These are phyloP conservation scores for Zootoca vivipara DNA, from an alignment of 2,113 vertebrate genomes.

Conservation along the genomic window DNA sequence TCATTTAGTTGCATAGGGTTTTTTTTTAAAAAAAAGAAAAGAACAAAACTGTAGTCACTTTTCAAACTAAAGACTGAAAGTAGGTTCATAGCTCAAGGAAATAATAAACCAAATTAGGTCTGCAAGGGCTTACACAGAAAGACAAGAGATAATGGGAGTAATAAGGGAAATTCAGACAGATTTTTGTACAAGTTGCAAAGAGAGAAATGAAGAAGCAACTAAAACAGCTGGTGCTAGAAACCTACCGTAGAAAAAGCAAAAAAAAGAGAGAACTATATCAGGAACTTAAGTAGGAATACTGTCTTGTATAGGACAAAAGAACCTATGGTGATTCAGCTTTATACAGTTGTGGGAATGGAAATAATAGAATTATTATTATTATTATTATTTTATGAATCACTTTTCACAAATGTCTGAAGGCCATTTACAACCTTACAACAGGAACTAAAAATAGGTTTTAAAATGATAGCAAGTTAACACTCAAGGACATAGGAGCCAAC, in stretches of 20 bases:
- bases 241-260: slow-evolving; percentile 41
- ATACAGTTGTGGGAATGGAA: not conserved
- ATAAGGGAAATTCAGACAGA: slow-evolving; percentile 54
- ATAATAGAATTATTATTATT: not conserved
- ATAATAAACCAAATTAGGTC: slow-evolving; percentile 40
- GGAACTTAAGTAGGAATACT: too few relatives aligned
- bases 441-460: too few relatives aligned
- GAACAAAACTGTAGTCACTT: slow-evolving; percentile 41
- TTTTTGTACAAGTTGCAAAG: slow-evolving; percentile 54
- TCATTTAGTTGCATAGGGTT: slow-evolving; percentile 19
- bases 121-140: slow-evolving; percentile 34
- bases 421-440: too few relatives aligned
- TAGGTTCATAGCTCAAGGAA: slow-evolving; percentile 39
- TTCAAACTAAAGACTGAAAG: slow-evolving; percentile 43
- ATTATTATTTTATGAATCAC: not conserved
- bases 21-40: not conserved
- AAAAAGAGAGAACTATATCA: too few relatives aligned
- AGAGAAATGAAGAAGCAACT: not conserved
- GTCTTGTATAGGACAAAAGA: slow-evolving; percentile 33
- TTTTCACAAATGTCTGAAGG: too few relatives aligned
- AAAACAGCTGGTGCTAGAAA: slow-evolving; percentile 51
- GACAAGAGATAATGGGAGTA: slow-evolving; percentile 48
- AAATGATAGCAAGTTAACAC: too few relatives aligned
- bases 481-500: too few relatives aligned
- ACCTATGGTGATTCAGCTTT: not conserved